Conservation (phyloP, 2,888 invertebrate genomes). For the Thalpophila matura region DNA sequence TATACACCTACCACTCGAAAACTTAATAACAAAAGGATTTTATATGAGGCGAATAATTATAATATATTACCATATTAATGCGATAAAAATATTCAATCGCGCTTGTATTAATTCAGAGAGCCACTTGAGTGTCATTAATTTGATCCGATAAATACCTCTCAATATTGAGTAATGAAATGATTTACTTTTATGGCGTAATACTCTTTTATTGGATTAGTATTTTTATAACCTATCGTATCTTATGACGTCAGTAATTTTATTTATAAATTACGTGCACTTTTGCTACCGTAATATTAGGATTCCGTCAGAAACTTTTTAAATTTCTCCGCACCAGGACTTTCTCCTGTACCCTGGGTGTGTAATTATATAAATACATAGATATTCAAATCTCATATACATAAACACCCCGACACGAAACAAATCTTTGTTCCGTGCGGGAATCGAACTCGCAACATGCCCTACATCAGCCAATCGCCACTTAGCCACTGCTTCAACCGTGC, state of each 20-base stretch:
- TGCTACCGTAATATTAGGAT: no score
- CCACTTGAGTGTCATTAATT: constrained; percentile 61
- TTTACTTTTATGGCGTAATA: constrained; percentile 23
- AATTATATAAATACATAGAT: no score
- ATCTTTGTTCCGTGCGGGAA: no score
- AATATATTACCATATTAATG: constrained; percentile 60
- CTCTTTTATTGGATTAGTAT: constrained; percentile 7
- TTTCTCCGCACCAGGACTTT: no score
- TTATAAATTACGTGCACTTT: no score
- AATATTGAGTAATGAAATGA: constrained; percentile 43
- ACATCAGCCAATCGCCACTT: no score
- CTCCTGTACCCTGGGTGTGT: no score
- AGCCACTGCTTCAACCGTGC: no score
- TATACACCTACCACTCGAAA: constrained; percentile 10
- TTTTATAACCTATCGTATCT: not conserved
- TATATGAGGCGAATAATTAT: not conserved
- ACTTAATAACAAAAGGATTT: constrained; percentile 21
- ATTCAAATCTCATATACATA: no score
- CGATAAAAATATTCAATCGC: constrained; percentile 66
- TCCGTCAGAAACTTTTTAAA: no score
- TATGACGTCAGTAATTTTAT: not conserved
- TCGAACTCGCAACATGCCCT: no score
- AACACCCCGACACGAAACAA: no score
- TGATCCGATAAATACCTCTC: constrained; percentile 52
- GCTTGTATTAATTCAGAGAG: constrained; percentile 59